Base-by-base conservation (phyloP, 2,797 vertebrate genomes). In the Corythornis leucogaster region DNA sequence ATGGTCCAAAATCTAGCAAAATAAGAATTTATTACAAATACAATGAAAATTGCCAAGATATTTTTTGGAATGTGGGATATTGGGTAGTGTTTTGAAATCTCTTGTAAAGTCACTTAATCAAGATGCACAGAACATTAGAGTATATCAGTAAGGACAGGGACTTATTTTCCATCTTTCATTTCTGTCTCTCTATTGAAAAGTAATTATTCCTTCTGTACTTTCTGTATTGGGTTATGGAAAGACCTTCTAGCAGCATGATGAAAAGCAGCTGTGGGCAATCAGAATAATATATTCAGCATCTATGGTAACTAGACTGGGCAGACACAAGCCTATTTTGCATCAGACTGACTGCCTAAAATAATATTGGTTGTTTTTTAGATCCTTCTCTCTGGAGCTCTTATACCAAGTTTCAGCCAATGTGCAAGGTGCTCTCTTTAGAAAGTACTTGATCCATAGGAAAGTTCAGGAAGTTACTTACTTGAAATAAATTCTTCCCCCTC, bases 241-340 rank as follows among this genome's bases (percentile, higher is more conserved):
- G 61, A 86, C 43, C 73, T 91, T 92, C 50, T 80, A 80, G 67
- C 14, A 86, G 26, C 1, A 3, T 87, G 89, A 95, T 95, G 84
- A 87, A 92, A 94, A 95, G 26, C 96, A 96, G 54, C 76, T 90
- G 90, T n/a, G 22, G 35, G 6, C 20, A 88, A 85, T 94, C 85
- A 84, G 75, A 94, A 85, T 84, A 93, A 78, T 80, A 61, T 45
- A 77, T 79, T 84, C 62, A 76, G 51, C 40, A 74, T 80, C 50
- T 66, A 33, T 76, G 48, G 55, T 79, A 83, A 80, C 77, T 30
- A 28, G 57, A 54, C 57, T 87, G 89, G 67, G 80, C 55, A 85
- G 82, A 83, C 48, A 77, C 45, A 30, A 46, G 30, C 35, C 50
- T 92, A 81, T 83, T 88, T 92, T 91, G 33, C 42, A 74, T 93